Evolutionary conservation across 2,113 vertebrate genomes (phyloP).

Genomic region (Coryphaenoides rupestris): DNA sequence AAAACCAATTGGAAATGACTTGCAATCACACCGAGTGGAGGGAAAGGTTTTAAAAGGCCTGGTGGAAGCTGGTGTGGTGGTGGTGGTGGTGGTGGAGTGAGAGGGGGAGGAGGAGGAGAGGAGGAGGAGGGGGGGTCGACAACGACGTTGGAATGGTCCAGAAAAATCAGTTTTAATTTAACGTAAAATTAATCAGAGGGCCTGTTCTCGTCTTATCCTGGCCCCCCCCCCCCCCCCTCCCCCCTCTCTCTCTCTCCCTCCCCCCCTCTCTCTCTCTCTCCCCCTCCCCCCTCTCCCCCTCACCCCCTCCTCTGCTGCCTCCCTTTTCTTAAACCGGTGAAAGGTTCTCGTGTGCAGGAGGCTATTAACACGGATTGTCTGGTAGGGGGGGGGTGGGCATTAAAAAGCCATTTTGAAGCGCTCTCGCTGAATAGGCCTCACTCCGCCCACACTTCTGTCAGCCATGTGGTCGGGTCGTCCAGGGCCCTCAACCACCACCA

Average conservation of each 20-base stretch:
- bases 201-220: constrained; percentile 74
- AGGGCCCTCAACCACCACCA: constrained; percentile 50
- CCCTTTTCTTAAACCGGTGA: constrained; percentile 74
- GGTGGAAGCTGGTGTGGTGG: constrained; percentile 59
- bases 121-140: constrained; percentile 68
- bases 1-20: constrained; percentile 99
- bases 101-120: constrained; percentile 59
- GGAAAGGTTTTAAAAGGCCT: constrained; percentile 78
- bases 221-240: constrained; percentile 20
- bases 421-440: constrained; percentile 93
- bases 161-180: constrained; percentile 99
- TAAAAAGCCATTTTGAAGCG: constrained; percentile 99
- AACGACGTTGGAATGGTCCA: constrained; percentile 81
- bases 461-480: constrained; percentile 96
- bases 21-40: constrained; percentile 91
- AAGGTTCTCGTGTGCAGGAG: constrained; percentile 73
- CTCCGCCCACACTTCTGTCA: constrained; percentile 99
- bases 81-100: constrained; percentile 53
- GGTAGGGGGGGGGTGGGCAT: constrained; percentile 88
- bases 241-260: no score
- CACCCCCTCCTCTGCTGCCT: constrained; percentile 39
- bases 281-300: constrained; percentile 29
- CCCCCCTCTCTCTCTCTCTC: no score
- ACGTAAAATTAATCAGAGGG: constrained; percentile 99
- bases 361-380: constrained; percentile 79